Base-by-base conservation (phyloP, 2,888 invertebrate genomes). In the Microctonus hyperodae region DNA sequence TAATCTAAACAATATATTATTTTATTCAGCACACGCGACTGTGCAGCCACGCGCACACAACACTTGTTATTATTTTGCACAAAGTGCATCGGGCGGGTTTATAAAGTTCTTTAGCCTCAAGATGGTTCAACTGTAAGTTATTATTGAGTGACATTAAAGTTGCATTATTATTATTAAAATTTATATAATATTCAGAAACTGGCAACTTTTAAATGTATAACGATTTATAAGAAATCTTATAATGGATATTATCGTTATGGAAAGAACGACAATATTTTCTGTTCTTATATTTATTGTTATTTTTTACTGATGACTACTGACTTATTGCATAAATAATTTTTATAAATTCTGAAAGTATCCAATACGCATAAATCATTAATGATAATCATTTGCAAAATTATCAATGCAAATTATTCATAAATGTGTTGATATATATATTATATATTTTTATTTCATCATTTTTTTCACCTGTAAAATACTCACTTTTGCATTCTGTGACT, bases 401-500 rank as follows among this genome's bases (percentile, higher is more conserved):
- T 13, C 2, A n/a, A 37, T 37, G 37, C 1, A n/a, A 13, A 4
- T 1, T n/a, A 37, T 5, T n/a, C n/a, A 13, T 3, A 4, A 37
- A 37, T n/a, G 28, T 28, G 25, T 28, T n/a, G 28, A 6, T n/a
- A 50, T 22, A 13, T 9, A 53, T 53, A 63, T 63, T 56, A 11
- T 50, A 22, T 16, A 16, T 53, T 60, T 59, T 65, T 53, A 16
- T 35, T 22, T 1, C 9, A n/a, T 48, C 48, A 16, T 50, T 51
- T 50, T 28, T 20, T 60, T 7, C 22, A 53, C 22, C 22, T 9
- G 44, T 16, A 16, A 33, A 23, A 44, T 56, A 65, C 68, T 31
- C 68, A 77, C 81, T 80, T 81, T 66, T 80, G 79, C 66, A 74
- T 77, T 67, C 74, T 72, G 61, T 76, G 76, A 72, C 71, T 76